A percentile compares a stretch with the other conserved stretches of the same genome.
Evolutionary conservation across 1,140 invertebrate genomes (phyloP).

Genomic region (Procambarus virginalis): DNA sequence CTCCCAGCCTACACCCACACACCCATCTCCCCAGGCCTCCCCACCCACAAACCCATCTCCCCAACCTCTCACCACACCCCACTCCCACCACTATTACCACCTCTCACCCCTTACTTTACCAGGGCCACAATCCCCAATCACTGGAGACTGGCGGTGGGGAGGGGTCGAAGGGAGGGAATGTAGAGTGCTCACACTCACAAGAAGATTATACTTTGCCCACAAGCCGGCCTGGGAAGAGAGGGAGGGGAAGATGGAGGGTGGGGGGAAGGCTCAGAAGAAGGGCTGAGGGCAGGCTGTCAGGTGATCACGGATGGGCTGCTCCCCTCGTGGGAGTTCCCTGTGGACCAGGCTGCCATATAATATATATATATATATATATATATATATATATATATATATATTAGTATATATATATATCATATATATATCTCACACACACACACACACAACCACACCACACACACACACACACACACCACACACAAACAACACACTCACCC

Average conservation of each 20-base stretch:
- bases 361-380: too few relatives aligned
- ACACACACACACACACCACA: too few relatives aligned
- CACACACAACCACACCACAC: too few relatives aligned
- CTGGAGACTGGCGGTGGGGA: conserved; percentile 38
- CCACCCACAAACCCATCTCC: too few relatives aligned
- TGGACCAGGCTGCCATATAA: too few relatives aligned
- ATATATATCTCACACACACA: too few relatives aligned
- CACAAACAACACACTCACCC: too few relatives aligned
- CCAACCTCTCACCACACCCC: neutral
- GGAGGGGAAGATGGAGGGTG: neutral
- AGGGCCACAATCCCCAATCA: conserved; percentile 52
- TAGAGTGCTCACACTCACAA: conserved; percentile 43
- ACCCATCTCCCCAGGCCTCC: too few relatives aligned
- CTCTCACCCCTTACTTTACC: neutral
- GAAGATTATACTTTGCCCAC: conserved; percentile 54
- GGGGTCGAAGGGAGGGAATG: too few relatives aligned
- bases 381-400: too few relatives aligned
- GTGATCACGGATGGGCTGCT: conserved; percentile 8
- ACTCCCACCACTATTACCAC: neutral
- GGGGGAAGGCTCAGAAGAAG: conserved; percentile 6
- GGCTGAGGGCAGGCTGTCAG: conserved; percentile 12
- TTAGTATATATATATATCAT: too few relatives aligned
- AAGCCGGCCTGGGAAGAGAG: conserved; percentile 19
- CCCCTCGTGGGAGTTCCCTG: neutral
- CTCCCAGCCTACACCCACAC: too few relatives aligned